Evolutionary conservation across 2,113 vertebrate species (phyloP).

Genomic region (Anas platyrhynchos): DNA sequence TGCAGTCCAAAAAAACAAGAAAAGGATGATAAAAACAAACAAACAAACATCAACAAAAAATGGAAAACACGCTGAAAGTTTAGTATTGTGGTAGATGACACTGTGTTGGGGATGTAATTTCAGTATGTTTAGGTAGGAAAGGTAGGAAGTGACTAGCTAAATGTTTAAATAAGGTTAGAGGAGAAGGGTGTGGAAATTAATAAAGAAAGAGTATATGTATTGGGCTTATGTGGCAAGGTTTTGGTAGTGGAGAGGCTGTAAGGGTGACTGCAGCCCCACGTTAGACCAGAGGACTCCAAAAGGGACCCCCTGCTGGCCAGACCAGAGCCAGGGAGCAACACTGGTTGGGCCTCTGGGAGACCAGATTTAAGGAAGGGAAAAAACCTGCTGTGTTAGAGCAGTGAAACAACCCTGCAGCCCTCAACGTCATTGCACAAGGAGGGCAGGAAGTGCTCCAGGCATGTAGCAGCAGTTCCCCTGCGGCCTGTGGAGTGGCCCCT

Average conservation of each 20-base stretch:
- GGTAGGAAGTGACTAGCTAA: neutral
- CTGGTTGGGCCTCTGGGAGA: neutral
- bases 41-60: neutral
- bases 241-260: neutral
- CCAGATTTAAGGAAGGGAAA: neutral
- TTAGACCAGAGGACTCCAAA: neutral
- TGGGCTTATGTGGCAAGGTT: too few relatives aligned
- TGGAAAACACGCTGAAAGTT: neutral
- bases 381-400: neutral
- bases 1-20: neutral
- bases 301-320: neutral
- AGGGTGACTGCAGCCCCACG: neutral
- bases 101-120: neutral
- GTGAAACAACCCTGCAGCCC: too few relatives aligned
- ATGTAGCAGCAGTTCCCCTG: too few relatives aligned
- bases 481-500: too few relatives aligned
- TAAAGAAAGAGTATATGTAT: neutral
- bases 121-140: neutral
- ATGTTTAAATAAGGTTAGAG: neutral
- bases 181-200: neutral
- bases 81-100: neutral
- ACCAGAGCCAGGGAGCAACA: neutral
- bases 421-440: too few relatives aligned
- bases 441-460: too few relatives aligned
- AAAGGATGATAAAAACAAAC: neutral